Base-by-base conservation (phyloP, 2,113 vertebrate species). In the Tympanuchus pallidicinctus region DNA sequence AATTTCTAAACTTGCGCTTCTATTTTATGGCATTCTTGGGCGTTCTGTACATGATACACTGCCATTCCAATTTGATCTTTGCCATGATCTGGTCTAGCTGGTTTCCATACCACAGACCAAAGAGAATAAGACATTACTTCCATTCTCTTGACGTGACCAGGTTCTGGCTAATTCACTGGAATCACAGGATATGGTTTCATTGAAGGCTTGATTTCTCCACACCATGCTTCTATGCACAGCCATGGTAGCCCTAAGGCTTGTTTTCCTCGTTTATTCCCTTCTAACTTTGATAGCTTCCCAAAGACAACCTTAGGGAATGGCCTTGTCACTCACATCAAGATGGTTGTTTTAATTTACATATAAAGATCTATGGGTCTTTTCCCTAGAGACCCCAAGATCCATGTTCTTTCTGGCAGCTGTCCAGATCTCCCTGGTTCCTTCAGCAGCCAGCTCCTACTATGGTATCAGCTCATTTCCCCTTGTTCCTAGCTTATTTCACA, bases 141-240 rank as follows among this genome's bases (percentile, higher is more conserved):
- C 0, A 2, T 6, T 22, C 15, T 9, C 1, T 1, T 1, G 0
- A 2, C 32, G 21, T 85, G 14, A 8, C 21, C 1, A 1, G 8
- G 11, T 27, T 13, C 18, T 65, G 34, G 8, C 13, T 71, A 19
- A 28, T 2, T 7, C 6, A 30, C 7, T 0, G 30, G 42, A 59
- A n/a, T 5, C 42, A n/a, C 7, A 59, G 16, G 11, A 4, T 57
- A 6, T 4, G 4, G 3, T 57, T 90, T 19, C 10, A 63, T 14
- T 56, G 14, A 27, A 76, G 24, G 11, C 13, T 57, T 79, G 22
- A 64, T 5, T 54, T 45, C 24, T 43, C 10, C 36, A 70, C 8
- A 8, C 34, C 40, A 76, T 38, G 5, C 2, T 24, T 80, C 47
- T 76, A 8, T 36, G 6, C 36, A 60, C 8, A 40, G 15, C 22